Percentiles rank a stretch among this genome's conserved stretches.
Evolutionary conservation across 2,113 vertebrate species (phyloP).

Genomic region (Nanorana parkeri): DNA sequence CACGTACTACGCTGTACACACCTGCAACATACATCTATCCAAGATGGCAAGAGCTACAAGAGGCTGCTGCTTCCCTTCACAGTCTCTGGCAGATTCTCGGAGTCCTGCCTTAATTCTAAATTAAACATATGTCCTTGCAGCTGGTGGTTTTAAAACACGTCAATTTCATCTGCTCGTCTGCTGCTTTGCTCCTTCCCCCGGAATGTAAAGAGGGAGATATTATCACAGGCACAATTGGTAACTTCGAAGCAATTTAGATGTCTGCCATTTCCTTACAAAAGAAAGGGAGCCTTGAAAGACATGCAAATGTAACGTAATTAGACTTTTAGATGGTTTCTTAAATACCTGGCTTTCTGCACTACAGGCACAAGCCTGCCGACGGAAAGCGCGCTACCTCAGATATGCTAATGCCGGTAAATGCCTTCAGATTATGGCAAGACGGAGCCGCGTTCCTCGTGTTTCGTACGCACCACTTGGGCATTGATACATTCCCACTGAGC

Average conservation of each 20-base stretch:
- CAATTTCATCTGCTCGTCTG: constrained; percentile 25
- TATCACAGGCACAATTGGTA: constrained; percentile 41
- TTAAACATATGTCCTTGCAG: constrained; percentile 48
- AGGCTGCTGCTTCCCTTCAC: constrained; percentile 31
- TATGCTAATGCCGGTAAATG: constrained; percentile 69
- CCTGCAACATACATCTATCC: no score
- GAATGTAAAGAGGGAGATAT: constrained; percentile 50
- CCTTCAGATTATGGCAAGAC: constrained; percentile 66
- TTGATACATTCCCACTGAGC: constrained; percentile 60
- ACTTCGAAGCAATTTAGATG: constrained; percentile 25
- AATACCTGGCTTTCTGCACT: constrained; percentile 69
- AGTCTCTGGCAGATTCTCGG: background rate
- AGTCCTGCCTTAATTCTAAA: constrained; percentile 26
- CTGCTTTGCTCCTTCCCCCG: background rate
- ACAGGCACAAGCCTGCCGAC: constrained; percentile 63
- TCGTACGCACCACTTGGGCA: constrained; percentile 55
- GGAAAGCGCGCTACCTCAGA: constrained; percentile 64
- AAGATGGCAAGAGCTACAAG: constrained; percentile 8
- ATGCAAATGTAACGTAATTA: constrained; percentile 67
- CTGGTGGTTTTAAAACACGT: constrained; percentile 40
- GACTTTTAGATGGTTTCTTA: constrained; percentile 67
- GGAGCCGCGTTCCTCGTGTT: constrained; percentile 47
- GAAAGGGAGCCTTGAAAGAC: constrained; percentile 60
- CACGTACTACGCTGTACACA: no score
- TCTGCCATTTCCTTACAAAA: constrained; percentile 57